phyloP scores from a whole-genome alignment of 2,888 invertebrate species.

The Cosmia pyralina region DNA sequence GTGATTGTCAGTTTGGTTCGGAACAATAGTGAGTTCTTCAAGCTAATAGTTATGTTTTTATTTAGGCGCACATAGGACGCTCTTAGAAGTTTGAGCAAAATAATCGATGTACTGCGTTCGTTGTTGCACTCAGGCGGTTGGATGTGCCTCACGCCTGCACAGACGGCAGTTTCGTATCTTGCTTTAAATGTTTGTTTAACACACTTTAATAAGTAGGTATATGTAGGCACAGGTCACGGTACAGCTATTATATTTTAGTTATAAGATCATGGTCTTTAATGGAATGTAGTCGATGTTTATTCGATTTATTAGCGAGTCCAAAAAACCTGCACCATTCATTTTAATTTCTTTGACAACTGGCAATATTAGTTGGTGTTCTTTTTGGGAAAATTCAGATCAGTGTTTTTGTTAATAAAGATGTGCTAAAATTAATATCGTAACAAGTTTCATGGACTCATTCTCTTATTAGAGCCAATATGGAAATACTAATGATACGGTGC shows the following conservation, averaged over 20 bases:
- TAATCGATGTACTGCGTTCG: background rate
- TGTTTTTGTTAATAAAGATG: background rate
- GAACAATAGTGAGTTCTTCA: background rate
- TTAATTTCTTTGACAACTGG: background rate
- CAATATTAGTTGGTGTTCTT: background rate
- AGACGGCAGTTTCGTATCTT: background rate
- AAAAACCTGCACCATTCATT: background rate
- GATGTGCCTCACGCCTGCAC: background rate
- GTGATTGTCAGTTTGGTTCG: background rate
- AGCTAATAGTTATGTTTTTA: background rate
- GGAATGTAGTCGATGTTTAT: conserved; percentile 81
- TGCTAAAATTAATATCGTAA: background rate
- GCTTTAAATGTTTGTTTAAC: conserved; percentile 7
- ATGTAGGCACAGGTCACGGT: conserved; percentile 9
- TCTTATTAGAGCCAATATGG: conserved; percentile 11
- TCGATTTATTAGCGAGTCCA: conserved; percentile 54
- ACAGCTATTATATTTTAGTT: conserved; percentile 20
- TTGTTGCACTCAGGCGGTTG: background rate
- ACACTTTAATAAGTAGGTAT: conserved; percentile 7
- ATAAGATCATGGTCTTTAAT: conserved; percentile 57
- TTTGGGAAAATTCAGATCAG: background rate
- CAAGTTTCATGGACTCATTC: background rate
- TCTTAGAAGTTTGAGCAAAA: no score
- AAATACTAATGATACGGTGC: conserved; percentile 6
- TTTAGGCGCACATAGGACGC: background rate